Conservation (phyloP, 1,140 invertebrate genomes). For the Drosophila grimshawi region DNA sequence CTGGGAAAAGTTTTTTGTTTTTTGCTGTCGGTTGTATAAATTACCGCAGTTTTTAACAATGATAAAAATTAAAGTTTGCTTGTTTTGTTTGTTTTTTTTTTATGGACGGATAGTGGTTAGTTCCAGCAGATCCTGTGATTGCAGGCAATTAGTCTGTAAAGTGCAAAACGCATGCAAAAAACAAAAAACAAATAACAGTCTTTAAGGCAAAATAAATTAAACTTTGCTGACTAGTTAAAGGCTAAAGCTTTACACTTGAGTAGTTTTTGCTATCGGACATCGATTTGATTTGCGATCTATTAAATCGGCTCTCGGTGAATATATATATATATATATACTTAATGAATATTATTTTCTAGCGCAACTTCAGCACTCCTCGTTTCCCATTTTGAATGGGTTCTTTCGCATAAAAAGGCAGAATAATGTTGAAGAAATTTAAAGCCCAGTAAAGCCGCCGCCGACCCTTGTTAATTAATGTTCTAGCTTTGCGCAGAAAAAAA, state of each 20-base stretch:
- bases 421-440: neutral
- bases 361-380: no score
- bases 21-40: constrained; percentile 63
- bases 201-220: constrained; percentile 14
- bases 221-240: constrained; percentile 15
- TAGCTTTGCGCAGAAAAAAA: no score
- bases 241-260: neutral
- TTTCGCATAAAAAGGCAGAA: no score
- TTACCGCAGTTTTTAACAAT: constrained; percentile 81
- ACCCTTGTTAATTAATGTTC: no score
- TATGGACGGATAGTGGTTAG: neutral
- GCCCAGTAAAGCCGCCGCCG: no score
- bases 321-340: no score
- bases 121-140: constrained; percentile 49
- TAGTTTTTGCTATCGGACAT: no score
- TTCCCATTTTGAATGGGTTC: no score
- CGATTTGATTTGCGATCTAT: no score
- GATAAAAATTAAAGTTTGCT: constrained; percentile 74
- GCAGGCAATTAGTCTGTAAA: constrained; percentile 72
- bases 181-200: constrained; percentile 17
- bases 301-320: no score
- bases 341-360: no score
- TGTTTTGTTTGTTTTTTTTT: constrained; percentile 32
- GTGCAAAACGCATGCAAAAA: constrained; percentile 10
- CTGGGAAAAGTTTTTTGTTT: constrained; percentile 48